These are phyloP conservation scores for Protomyctophum bolini DNA, from an alignment of 2,113 vertebrate genomes.

Conservation along the genomic window DNA sequence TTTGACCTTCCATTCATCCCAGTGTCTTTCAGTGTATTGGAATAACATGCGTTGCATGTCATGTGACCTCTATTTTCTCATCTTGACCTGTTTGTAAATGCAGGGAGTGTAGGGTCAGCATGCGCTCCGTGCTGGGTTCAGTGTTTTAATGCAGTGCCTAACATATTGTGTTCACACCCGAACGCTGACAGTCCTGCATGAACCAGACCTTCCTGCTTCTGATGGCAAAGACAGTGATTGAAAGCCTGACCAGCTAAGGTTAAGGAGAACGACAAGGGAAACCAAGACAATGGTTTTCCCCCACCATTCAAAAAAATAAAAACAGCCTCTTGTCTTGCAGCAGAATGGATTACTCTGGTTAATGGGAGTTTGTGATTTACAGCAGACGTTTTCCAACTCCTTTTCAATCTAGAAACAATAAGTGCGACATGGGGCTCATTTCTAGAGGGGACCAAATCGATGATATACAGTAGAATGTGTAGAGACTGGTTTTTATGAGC, in stretches of 20 bases:
- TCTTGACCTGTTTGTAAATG: conserved; percentile 41
- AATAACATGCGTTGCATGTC: conserved; percentile 54
- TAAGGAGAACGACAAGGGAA: conserved; percentile 22
- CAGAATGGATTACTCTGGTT: conserved; percentile 48
- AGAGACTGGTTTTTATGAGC: conserved; percentile 51
- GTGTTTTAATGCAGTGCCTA: conserved; percentile 58
- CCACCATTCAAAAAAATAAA: conserved; percentile 16
- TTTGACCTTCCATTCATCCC: conserved; percentile 19
- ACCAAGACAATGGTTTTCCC: conserved; percentile 38
- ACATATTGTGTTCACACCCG: conserved; percentile 39
- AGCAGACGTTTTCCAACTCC: conserved; percentile 53
- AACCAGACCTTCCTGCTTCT: not conserved
- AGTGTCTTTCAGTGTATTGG: conserved; percentile 36
- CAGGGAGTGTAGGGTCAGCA: conserved; percentile 24
- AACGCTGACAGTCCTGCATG: conserved; percentile 14
- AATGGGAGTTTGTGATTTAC: conserved; percentile 66
- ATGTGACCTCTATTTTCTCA: conserved; percentile 67
- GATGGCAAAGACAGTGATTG: conserved; percentile 45
- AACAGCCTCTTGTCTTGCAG: conserved; percentile 5
- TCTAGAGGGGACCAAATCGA: conserved; percentile 60
- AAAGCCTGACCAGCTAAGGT: conserved; percentile 21
- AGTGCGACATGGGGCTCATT: conserved; percentile 55
- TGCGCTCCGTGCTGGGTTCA: conserved; percentile 46
- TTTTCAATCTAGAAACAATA: conserved; percentile 70
- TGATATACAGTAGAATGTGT: conserved; percentile 45